Conservation (phyloP, 2,888 invertebrate species). For the Perithous albicinctus region DNA sequence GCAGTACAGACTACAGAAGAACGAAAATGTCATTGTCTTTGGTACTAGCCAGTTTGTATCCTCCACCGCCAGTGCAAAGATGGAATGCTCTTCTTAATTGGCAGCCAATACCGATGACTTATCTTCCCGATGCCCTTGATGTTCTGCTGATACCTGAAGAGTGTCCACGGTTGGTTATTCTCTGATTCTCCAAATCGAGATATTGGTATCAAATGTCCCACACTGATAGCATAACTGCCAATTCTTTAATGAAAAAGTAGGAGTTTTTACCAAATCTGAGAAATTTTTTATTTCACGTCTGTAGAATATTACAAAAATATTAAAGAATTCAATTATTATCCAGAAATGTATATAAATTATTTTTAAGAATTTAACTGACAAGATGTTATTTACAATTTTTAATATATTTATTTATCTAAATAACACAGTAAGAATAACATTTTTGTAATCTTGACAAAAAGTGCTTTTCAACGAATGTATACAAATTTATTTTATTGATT, state of each 20-base stretch:
- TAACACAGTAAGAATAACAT: too few species aligned
- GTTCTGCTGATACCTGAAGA: constrained; percentile 71
- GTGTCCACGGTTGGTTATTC: constrained; percentile 61
- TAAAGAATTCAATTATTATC: too few species aligned
- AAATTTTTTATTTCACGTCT: too few species aligned
- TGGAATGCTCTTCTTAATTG: constrained; percentile 68
- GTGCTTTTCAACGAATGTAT: too few species aligned
- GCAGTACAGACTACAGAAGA: constrained; percentile 65
- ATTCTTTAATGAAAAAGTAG: not conserved
- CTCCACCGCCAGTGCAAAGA: constrained; percentile 61
- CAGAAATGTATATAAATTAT: too few species aligned
- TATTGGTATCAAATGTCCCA: not conserved
- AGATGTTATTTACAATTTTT: too few species aligned
- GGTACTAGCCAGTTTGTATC: constrained; percentile 70
- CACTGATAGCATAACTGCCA: not conserved
- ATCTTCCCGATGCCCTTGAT: constrained; percentile 53
- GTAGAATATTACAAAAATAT: too few species aligned
- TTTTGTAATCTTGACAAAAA: too few species aligned
- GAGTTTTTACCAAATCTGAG: not conserved
- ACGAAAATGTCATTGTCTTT: constrained; percentile 70
- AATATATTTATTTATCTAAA: too few species aligned
- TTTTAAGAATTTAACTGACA: too few species aligned
- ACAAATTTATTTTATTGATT: too few species aligned
- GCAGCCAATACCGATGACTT: constrained; percentile 69
- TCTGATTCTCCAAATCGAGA: not conserved